Evolutionary conservation across 2,113 vertebrate species (phyloP).

Genomic region (Gobiocypris rarus): DNA sequence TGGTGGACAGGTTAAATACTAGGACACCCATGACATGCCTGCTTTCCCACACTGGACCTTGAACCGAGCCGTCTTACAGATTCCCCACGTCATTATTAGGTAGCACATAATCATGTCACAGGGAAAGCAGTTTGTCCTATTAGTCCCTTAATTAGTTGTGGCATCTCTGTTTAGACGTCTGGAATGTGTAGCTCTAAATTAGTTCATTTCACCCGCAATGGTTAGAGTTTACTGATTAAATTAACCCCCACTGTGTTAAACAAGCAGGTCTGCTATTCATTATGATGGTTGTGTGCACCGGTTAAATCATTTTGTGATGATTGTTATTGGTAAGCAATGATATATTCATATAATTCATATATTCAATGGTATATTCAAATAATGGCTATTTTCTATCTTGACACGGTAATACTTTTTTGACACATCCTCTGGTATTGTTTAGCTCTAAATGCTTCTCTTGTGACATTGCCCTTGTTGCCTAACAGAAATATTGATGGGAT

Average conservation of each 20-base stretch:
- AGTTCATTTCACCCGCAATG: neutral
- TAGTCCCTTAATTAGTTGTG: slow-evolving; percentile 43
- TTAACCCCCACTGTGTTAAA: slow-evolving; percentile 15
- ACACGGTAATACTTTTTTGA: neutral
- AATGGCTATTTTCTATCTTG: neutral
- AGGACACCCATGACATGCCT: slow-evolving; percentile 24
- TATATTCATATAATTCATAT: no score
- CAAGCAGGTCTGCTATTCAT: neutral
- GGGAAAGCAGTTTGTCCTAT: slow-evolving; percentile 49
- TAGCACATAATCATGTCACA: slow-evolving; percentile 51
- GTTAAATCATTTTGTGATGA: neutral
- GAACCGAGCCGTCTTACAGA: slow-evolving; percentile 13
- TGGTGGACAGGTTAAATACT: slow-evolving; percentile 50
- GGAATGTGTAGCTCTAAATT: slow-evolving; percentile 7
- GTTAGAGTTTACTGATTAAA: slow-evolving; percentile 10
- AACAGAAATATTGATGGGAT: slow-evolving; percentile 50
- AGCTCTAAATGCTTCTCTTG: slow-evolving; percentile 1
- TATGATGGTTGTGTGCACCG: neutral
- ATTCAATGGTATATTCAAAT: neutral
- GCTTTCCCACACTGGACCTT: neutral
- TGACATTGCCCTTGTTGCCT: slow-evolving; percentile 10
- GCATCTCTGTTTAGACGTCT: slow-evolving; percentile 19
- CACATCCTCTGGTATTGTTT: slow-evolving; percentile 7
- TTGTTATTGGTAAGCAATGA: slow-evolving; percentile 18
- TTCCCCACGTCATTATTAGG: slow-evolving; percentile 31